These are phyloP conservation scores for Callocephalon fimbriatum DNA, from an alignment of 2,113 vertebrate species.

Conservation along the genomic window DNA sequence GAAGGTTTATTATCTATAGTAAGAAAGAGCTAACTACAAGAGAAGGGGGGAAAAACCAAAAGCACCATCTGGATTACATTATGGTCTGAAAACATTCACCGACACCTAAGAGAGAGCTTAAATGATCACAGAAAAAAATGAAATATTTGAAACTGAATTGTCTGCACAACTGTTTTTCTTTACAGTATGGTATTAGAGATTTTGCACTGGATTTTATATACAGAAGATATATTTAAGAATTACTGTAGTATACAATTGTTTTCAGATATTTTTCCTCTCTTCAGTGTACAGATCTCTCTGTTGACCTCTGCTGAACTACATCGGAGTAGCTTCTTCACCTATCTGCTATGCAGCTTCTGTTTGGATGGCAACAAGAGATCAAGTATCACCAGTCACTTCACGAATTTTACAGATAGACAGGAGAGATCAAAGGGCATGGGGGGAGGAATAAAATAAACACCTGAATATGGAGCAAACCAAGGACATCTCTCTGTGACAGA, in stretches of 20 bases:
- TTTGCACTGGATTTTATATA: not conserved
- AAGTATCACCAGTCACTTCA: not conserved
- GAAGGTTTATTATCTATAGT: constrained; percentile 57
- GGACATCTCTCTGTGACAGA: not conserved
- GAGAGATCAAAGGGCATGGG: not conserved
- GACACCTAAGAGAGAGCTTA: not conserved
- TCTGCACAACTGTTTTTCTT: not conserved
- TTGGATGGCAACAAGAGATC: not conserved
- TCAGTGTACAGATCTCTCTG: not conserved
- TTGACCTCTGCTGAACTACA: not conserved
- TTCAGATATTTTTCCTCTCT: not conserved
- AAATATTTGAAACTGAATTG: not conserved
- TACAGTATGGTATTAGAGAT: not conserved
- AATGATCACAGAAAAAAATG: not conserved
- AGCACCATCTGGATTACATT: constrained; percentile 63
- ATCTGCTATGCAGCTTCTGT: not conserved
- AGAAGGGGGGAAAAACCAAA: not conserved
- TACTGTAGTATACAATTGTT: not conserved
- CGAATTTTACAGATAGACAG: not conserved
- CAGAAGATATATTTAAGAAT: not conserved
- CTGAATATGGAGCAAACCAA: not conserved
- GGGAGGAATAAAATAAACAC: not conserved
- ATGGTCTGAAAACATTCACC: constrained; percentile 39
- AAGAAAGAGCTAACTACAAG: constrained; percentile 46
- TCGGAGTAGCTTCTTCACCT: not conserved